A percentile compares a stretch with the other conserved stretches of the same genome.
Conservation (phyloP, 2,888 invertebrate species). For the Dicyrtoma fusca region DNA sequence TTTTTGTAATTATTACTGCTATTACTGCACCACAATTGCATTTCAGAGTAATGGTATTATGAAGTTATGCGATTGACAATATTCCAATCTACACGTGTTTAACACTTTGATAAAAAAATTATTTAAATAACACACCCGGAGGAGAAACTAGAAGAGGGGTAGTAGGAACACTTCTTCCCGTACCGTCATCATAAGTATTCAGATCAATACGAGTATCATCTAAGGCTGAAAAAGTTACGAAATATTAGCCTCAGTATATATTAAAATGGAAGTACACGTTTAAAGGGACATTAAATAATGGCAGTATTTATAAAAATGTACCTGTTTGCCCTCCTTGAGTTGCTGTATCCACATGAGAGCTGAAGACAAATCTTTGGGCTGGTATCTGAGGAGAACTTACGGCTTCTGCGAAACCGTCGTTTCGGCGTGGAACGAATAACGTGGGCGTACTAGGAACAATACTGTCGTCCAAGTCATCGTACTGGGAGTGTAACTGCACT, state of each 20-base stretch:
- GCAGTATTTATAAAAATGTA: neutral
- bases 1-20: no score
- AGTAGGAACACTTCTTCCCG: constrained; percentile 71
- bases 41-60: no score
- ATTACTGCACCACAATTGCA: no score
- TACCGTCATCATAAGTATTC: constrained; percentile 68
- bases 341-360: constrained; percentile 30
- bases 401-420: constrained; percentile 87
- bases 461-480: constrained; percentile 71
- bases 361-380: constrained; percentile 64
- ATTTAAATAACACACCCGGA: constrained; percentile 61
- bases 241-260: neutral
- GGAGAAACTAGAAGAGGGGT: constrained; percentile 71
- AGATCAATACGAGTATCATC: constrained; percentile 77
- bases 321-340: constrained; percentile 16
- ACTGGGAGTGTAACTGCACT: constrained; percentile 29
- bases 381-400: constrained; percentile 85
- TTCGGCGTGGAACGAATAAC: constrained; percentile 77
- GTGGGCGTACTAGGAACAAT: constrained; percentile 91
- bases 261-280: neutral
- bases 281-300: no score
- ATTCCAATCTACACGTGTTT: no score
- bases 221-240: constrained; percentile 60
- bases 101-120: no score
- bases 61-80: no score